Percentiles rank a stretch among this genome's conserved stretches.
phyloP scores from a whole-genome alignment of 2,888 invertebrate genomes.

The Limenitis camilla region DNA sequence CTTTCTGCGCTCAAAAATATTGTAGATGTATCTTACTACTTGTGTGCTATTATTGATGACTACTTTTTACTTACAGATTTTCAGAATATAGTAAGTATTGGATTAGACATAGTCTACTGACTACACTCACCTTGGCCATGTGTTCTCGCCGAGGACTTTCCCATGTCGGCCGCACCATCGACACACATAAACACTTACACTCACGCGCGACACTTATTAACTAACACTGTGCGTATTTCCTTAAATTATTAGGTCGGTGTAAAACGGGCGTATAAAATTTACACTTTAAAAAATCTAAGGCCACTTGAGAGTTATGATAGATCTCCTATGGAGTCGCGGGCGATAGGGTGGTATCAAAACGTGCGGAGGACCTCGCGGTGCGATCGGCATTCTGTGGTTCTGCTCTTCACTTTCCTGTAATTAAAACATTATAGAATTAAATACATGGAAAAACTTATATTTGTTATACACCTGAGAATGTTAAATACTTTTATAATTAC shows the following conservation, averaged over 20 bases:
- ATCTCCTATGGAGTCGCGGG: slow-evolving; percentile 64
- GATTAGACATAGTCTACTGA: slow-evolving; percentile 19
- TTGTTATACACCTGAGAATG: too few relatives aligned
- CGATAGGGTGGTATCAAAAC: slow-evolving; percentile 59
- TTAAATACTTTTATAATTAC: too few relatives aligned
- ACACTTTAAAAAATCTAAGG: slow-evolving; percentile 69
- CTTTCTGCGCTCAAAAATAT: too few relatives aligned
- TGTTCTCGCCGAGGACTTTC: slow-evolving; percentile 76
- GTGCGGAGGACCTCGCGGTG: slow-evolving; percentile 73
- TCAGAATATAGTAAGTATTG: slow-evolving; percentile 30
- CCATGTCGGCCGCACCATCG: slow-evolving; percentile 75
- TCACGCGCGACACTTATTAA: slow-evolving; percentile 60
- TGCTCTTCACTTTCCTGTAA: slow-evolving; percentile 59
- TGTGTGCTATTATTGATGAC: too few relatives aligned
- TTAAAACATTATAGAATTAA: slow-evolving; percentile 28
- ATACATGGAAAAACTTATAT: too few relatives aligned
- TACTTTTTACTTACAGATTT: slow-evolving; percentile 40
- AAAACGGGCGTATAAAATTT: slow-evolving; percentile 71
- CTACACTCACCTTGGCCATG: slow-evolving; percentile 71
- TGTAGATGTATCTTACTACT: too few relatives aligned
- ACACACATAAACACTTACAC: slow-evolving; percentile 58
- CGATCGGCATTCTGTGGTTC: slow-evolving; percentile 71
- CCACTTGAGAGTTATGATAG: slow-evolving; percentile 64
- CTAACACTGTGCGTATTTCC: slow-evolving; percentile 61
- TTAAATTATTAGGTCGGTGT: slow-evolving; percentile 66